phyloP scores from a whole-genome alignment of 1,140 invertebrate genomes.

The Lysiphlebus fabarum region DNA sequence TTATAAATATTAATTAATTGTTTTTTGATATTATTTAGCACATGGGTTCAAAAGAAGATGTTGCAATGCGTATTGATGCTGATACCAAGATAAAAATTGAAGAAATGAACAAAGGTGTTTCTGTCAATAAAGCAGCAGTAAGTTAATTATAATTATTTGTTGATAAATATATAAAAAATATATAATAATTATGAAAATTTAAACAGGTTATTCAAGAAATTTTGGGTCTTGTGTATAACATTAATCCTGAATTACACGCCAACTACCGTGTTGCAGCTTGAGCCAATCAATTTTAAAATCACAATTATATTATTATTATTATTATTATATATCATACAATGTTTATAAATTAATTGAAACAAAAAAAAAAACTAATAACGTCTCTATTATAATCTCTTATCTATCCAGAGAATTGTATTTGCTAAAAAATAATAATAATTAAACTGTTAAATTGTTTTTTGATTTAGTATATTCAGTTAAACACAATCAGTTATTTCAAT shows the following conservation, averaged over 20 bases:
- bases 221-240: conserved; percentile 81
- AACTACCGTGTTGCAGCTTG: conserved; percentile 65
- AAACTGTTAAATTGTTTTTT: conserved; percentile 31
- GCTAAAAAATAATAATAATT: conserved; percentile 25
- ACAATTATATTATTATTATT: conserved; percentile 8
- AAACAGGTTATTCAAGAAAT: conserved; percentile 76
- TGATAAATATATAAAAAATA: neutral
- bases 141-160: conserved; percentile 34
- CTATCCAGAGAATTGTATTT: conserved; percentile 26
- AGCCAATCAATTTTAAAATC: conserved; percentile 22
- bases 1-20: neutral
- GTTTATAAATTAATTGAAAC: conserved; percentile 41
- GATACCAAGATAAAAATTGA: conserved; percentile 82
- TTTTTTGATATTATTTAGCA: conserved; percentile 59
- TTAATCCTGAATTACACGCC: conserved; percentile 84
- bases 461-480: conserved; percentile 36
- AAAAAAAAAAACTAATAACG: conserved; percentile 33
- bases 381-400: conserved; percentile 34
- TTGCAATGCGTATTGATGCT: conserved; percentile 81
- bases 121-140: conserved; percentile 73
- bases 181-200: conserved; percentile 19
- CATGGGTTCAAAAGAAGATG: conserved; percentile 88
- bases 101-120: conserved; percentile 80
- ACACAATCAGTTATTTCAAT: conserved; percentile 41
- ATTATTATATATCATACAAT: too few relatives aligned